These are phyloP conservation scores for Stenodera caucasica DNA, from an alignment of 2,888 invertebrate species.

Conservation along the genomic window DNA sequence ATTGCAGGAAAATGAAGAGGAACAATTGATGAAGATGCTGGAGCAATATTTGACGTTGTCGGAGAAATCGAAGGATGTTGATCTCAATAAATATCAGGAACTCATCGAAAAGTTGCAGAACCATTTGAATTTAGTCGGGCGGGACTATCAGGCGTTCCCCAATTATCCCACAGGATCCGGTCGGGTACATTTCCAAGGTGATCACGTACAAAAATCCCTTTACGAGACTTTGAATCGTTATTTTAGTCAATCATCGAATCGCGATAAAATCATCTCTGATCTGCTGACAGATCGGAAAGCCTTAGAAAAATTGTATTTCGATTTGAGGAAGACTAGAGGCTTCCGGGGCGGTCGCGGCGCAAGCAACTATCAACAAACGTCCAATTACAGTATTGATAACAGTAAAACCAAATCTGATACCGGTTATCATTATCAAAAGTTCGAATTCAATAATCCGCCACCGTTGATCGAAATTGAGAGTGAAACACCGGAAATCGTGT, in stretches of 20 bases:
- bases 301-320: slow-evolving; percentile 73
- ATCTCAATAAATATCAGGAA: slow-evolving; percentile 65
- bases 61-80: slow-evolving; percentile 35
- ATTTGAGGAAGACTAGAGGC: slow-evolving; percentile 68
- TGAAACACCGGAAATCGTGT: slow-evolving; percentile 61
- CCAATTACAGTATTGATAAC: background rate
- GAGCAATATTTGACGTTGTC: slow-evolving; percentile 67
- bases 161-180: slow-evolving; percentile 15
- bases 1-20: slow-evolving; percentile 56
- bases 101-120: slow-evolving; percentile 66
- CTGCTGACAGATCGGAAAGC: slow-evolving; percentile 73
- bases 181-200: slow-evolving; percentile 54
- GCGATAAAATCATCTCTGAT: slow-evolving; percentile 72
- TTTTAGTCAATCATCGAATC: slow-evolving; percentile 66
- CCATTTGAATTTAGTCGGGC: slow-evolving; percentile 55
- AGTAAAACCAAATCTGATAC: slow-evolving; percentile 12
- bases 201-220: slow-evolving; percentile 63
- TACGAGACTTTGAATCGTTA: slow-evolving; percentile 70
- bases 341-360: slow-evolving; percentile 55
- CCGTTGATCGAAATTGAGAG: slow-evolving; percentile 70
- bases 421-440: slow-evolving; percentile 12
- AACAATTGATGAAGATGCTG: slow-evolving; percentile 65
- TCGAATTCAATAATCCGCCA: slow-evolving; percentile 55
- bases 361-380: slow-evolving; percentile 37
- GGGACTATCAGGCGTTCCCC: slow-evolving; percentile 21